Percentiles rank a stretch among this genome's conserved stretches.
These are phyloP conservation scores for Schizothorax lantsangensis DNA, from an alignment of 2,797 vertebrate species.

Conservation along the genomic window DNA sequence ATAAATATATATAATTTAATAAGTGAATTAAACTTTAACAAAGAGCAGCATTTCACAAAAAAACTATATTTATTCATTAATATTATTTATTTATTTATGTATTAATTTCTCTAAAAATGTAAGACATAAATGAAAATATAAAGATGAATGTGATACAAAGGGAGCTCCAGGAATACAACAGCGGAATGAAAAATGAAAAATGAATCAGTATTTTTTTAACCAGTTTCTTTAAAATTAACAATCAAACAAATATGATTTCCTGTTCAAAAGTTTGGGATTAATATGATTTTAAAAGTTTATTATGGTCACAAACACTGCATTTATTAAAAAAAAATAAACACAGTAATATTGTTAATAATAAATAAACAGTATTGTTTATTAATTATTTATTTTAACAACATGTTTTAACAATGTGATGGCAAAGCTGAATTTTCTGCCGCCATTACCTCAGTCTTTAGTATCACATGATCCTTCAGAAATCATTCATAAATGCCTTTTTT, in stretches of 20 bases:
- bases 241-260: background rate
- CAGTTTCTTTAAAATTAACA: background rate
- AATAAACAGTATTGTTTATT: background rate
- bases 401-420: background rate
- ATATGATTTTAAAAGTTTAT: background rate
- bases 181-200: background rate
- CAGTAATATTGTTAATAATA: background rate
- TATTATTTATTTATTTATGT: background rate
- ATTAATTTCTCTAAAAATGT: background rate
- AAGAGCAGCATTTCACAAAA: background rate
- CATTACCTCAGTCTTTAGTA: background rate
- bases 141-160: background rate
- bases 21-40: background rate
- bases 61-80: background rate
- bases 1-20: too few relatives aligned
- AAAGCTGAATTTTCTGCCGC: background rate
- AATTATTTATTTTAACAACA: background rate
- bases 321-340: background rate
- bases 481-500: too few relatives aligned
- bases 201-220: too few relatives aligned
- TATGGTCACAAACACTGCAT: background rate
- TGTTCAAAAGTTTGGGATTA: background rate
- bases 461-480: background rate
- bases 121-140: background rate
- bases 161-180: background rate